Evolutionary conservation across 2,888 invertebrate species (phyloP), one percentile per base, ranked within the genome.

Genomic region (Rhagonycha fulva): DNA sequence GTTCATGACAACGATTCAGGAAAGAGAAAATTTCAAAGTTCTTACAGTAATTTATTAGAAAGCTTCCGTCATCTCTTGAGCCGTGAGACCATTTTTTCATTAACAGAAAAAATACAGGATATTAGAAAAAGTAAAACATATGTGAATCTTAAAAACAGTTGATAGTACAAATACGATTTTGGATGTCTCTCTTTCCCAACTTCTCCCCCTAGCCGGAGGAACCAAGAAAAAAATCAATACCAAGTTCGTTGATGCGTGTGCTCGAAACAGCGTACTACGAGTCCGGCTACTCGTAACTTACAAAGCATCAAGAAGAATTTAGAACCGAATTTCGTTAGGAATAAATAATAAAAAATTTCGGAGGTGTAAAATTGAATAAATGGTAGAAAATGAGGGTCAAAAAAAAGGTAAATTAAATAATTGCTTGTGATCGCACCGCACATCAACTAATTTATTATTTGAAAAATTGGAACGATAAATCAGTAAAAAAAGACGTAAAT

Each of bases 191-290:
- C 76, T 76, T 75, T 78, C 75, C 80, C n/a, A 47, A 75, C 76
- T 78, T 78, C 77, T 80, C 72, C 80, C 83, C 81, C 81, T 79
- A 73, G 74, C 72, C 78, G 76, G 70, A 70, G 70, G 74, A 67
- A 74, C 71, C 80, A 77, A 76, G 80, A 81, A 81, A 83, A 83
- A 83, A 83, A 83, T 83, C 83, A 83, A 83, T 83, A 83, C 80
- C 78, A 82, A 82, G 81, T 82, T 78, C 78, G 78, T 79, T 80
- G 79, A 80, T 80, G 81, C 82, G 81, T 82, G 76, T 78, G 79
- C 79, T 76, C 81, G 80, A 72, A 81, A 81, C 80, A 72, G 70
- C 71, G 72, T 71, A 71, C 72, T 70, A 62, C 72, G 47, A 47
- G 47, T 47, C 47, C 47, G 47, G 47, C 47, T 47, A 47, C 47